Conservation (phyloP, 2,113 vertebrate genomes). For the Nansenia antarctica region DNA sequence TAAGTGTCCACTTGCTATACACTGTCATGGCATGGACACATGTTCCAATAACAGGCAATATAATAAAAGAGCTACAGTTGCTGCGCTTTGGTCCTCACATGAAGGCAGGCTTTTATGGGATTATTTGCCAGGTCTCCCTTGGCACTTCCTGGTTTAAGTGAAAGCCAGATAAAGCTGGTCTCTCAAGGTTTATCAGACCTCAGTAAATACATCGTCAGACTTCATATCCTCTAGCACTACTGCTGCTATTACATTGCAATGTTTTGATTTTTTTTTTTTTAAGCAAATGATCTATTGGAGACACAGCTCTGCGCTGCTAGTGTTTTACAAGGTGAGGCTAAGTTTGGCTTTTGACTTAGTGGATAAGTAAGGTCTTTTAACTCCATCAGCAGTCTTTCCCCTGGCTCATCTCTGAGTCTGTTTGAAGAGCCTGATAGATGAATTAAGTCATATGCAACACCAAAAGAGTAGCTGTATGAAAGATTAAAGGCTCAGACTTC, state of each 20-base stretch:
- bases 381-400: constrained; percentile 39
- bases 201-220: neutral
- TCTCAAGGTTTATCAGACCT: neutral
- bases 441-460: constrained; percentile 54
- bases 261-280: no score
- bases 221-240: neutral
- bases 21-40: no score
- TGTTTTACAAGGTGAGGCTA: constrained; percentile 18
- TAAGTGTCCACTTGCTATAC: no score
- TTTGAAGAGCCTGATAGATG: constrained; percentile 56
- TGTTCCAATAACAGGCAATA: no score
- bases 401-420: constrained; percentile 48
- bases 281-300: neutral
- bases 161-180: neutral
- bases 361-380: constrained; percentile 40
- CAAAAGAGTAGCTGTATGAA: constrained; percentile 22
- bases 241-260: no score
- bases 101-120: no score
- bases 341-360: constrained; percentile 28
- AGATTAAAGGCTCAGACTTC: constrained; percentile 39
- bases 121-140: no score
- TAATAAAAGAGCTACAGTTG: no score
- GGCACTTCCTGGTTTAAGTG: neutral
- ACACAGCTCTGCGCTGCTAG: neutral
- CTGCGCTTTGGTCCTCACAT: no score